Percentiles rank a stretch among this genome's conserved stretches.
Conservation (phyloP, 2,113 vertebrate species). For the Notiomystis cincta region DNA sequence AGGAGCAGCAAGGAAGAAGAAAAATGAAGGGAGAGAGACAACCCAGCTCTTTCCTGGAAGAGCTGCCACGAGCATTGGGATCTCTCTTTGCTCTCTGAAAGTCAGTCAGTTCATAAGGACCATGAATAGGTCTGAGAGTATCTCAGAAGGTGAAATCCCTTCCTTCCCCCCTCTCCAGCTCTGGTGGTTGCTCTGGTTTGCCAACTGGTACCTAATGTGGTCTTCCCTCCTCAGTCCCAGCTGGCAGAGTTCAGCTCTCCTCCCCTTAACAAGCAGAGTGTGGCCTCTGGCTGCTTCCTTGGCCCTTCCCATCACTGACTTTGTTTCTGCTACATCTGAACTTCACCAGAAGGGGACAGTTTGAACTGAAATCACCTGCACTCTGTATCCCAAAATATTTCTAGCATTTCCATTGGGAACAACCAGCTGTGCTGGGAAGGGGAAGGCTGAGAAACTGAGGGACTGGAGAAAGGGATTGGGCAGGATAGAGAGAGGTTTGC, state of each 20-base stretch:
- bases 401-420: not conserved
- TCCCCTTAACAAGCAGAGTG: not conserved
- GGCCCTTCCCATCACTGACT: not conserved
- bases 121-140: not conserved
- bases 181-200: not conserved
- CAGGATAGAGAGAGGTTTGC: not conserved
- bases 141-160: not conserved
- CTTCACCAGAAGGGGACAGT: not conserved
- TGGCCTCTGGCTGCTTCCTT: not conserved
- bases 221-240: not conserved
- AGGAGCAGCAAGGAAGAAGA: not conserved
- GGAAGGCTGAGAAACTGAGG: not conserved
- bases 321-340: not conserved
- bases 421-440: not conserved
- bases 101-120: not conserved
- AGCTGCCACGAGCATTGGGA: accelerated
- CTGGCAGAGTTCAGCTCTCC: not conserved
- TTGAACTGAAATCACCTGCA: not conserved
- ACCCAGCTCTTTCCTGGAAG: not conserved
- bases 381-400: not conserved
- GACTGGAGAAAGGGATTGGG: not conserved
- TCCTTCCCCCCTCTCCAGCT: not conserved
- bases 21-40: not conserved
- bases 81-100: not conserved
- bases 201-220: not conserved